phyloP scores from a whole-genome alignment of 2,113 vertebrate species.

The Melanocharis versteri region DNA sequence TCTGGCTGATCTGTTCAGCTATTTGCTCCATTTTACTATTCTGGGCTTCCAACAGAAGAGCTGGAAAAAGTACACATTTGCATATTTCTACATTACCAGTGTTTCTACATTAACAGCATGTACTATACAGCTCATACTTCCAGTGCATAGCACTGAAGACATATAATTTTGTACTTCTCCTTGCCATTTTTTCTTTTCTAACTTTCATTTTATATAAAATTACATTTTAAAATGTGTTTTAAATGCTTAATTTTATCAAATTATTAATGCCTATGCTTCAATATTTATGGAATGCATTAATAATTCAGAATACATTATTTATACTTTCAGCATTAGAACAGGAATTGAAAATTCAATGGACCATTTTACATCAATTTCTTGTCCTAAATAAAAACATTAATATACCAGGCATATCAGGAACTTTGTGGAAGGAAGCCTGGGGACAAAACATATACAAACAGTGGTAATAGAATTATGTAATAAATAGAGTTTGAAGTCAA shows the following conservation, averaged over 20 bases:
- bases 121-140: background rate
- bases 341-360: background rate
- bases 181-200: background rate
- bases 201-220: background rate
- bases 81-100: constrained; percentile 10
- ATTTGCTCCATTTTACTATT: constrained; percentile 15
- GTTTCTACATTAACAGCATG: background rate
- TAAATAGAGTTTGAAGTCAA: background rate
- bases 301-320: background rate
- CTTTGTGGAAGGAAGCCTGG: background rate
- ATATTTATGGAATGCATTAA: background rate
- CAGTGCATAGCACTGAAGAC: background rate
- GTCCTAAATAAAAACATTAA: background rate
- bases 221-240: background rate
- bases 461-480: background rate
- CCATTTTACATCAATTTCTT: background rate
- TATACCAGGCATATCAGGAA: background rate
- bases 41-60: background rate
- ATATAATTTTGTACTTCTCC: background rate
- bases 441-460: background rate
- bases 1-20: background rate
- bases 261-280: background rate
- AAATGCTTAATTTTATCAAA: constrained; percentile 14
- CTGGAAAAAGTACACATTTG: constrained; percentile 15
- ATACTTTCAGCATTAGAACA: background rate